These are phyloP conservation scores for Melikaiella ostensackeni DNA, from an alignment of 2,888 invertebrate genomes.

Conservation along the genomic window DNA sequence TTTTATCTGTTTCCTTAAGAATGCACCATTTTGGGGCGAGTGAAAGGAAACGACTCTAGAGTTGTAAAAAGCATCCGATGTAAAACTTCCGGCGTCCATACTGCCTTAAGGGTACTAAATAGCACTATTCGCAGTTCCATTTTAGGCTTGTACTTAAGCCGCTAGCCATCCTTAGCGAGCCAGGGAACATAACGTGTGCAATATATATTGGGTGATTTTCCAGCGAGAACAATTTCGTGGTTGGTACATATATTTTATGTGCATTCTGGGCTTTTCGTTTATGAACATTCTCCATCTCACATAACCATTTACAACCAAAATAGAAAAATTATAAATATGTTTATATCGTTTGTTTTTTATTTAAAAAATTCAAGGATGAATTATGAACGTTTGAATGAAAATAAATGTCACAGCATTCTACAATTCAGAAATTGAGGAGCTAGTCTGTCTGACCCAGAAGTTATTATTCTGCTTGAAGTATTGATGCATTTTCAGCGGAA, in stretches of 20 bases:
- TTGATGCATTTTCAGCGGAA: background rate
- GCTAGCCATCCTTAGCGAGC: background rate
- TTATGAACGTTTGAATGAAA: no score
- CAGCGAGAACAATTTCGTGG: conserved; percentile 13
- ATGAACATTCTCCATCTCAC: background rate
- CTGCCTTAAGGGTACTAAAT: conserved; percentile 16
- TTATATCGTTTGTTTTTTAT: no score
- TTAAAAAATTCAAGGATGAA: no score
- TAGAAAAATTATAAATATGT: no score
- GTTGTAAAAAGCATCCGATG: conserved; percentile 38
- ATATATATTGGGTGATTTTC: conserved; percentile 15
- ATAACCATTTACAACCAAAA: background rate
- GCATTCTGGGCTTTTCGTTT: background rate
- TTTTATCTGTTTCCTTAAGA: conserved; percentile 4
- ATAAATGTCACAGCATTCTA: no score
- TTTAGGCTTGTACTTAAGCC: conserved; percentile 25
- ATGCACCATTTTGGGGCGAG: conserved; percentile 3
- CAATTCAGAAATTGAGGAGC: no score
- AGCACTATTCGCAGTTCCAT: conserved; percentile 19
- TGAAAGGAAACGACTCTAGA: conserved; percentile 22
- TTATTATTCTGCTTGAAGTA: no score
- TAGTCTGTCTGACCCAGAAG: no score
- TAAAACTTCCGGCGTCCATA: conserved; percentile 15
- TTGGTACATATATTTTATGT: conserved; percentile 5
- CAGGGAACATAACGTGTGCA: conserved; percentile 21